Evolutionary conservation across 2,113 vertebrate genomes (phyloP), one percentile per base, ranked within the genome.

Genomic region (Poecile atricapillus): DNA sequence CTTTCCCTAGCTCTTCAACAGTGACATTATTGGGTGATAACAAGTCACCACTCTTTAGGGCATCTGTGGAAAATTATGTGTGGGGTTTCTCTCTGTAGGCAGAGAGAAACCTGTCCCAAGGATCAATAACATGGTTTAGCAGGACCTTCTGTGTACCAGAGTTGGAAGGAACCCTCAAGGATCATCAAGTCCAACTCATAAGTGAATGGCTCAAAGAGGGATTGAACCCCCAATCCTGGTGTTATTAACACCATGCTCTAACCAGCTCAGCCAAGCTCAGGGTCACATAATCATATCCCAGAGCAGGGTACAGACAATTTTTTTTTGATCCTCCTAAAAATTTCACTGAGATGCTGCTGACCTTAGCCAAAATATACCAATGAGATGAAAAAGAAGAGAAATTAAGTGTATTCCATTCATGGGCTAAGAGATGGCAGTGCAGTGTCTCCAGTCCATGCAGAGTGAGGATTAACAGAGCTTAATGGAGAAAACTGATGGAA

Each of bases 181-280:
- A 60, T 28, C 31, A 58, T 13, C 31, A 59, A 44, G 33, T 22
- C 33, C 46, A 27, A 4, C 22, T 33, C 37, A 27, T 4, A 44
- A 68, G 9, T 22, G 44, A 59, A 15, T 18, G 33, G 27, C 22
- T 31, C 44, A 15, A 2, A 17, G 7, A 25, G 35, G 7, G 21
- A 31, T 2, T 15, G 25, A 35, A 21, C 1, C 17, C 24, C 21
- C 21, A 37, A 0, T 50, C 20, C 15, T 44, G 31, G 6, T 18
- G 31, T 22, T 33, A 27, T 10, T 44, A 31, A 33, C 11, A 59
- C 9, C 21, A 2, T 27, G 17, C 7, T 12, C 44, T 8, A 37
- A 52, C 11, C 53, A 68, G 31, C 31, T 59, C 43, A 59, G 1
- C 44, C 37, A 14, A 4, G 9, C 21, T 43, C 52, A 59, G 9